phyloP scores from a whole-genome alignment of 2,113 vertebrate genomes.

The Dolichallabes microphthalmus region DNA sequence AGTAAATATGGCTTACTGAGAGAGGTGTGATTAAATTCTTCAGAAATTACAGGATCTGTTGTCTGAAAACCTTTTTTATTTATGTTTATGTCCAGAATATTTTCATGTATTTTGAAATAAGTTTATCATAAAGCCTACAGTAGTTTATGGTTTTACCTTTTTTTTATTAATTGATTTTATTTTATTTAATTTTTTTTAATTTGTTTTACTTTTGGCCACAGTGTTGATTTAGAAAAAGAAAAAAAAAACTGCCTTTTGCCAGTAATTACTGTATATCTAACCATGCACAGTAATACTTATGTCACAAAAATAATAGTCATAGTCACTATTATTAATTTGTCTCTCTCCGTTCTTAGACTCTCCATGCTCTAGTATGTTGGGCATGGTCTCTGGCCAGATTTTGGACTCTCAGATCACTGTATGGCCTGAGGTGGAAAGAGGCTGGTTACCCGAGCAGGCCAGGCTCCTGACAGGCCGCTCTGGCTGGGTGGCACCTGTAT shows the following conservation, averaged over 20 bases:
- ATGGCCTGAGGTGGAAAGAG: slow-evolving; percentile 84
- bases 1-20: too few species aligned
- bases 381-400: slow-evolving; percentile 95
- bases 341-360: slow-evolving; percentile 70
- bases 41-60: too few species aligned
- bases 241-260: background rate
- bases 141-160: too few species aligned
- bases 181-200: background rate
- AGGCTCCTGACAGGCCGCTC: slow-evolving; percentile 88
- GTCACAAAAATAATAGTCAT: background rate
- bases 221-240: too few species aligned
- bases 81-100: background rate
- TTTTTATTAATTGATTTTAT: background rate
- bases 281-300: background rate
- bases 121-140: too few species aligned
- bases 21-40: too few species aligned
- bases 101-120: background rate
- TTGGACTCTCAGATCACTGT: slow-evolving; percentile 90
- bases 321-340: background rate
- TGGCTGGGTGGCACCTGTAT: slow-evolving; percentile 75
- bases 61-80: too few species aligned
- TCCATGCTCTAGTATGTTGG: slow-evolving; percentile 92
- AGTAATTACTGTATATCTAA: background rate
- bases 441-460: slow-evolving; percentile 89
- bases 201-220: too few species aligned